phyloP scores from a whole-genome alignment of 2,888 invertebrate genomes.

The Ashinkailepas kermadecensis region DNA sequence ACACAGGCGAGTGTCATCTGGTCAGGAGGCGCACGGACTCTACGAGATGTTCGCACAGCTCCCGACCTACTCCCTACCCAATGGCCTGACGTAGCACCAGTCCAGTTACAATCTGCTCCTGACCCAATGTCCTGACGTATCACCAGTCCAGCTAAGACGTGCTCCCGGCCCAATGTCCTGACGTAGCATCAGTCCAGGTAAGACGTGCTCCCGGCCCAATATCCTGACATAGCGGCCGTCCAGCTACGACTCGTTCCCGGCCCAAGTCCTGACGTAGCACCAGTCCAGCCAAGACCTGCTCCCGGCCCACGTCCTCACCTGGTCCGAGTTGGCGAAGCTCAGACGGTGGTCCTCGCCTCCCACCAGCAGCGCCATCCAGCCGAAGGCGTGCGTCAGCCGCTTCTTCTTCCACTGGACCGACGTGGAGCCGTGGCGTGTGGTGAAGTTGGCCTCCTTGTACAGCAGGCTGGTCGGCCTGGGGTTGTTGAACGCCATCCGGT shows the following conservation, averaged over 20 bases:
- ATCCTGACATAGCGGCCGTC: too few relatives aligned
- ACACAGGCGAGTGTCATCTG: background rate
- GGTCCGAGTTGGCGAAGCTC: constrained; percentile 18
- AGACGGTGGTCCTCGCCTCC: constrained; percentile 23
- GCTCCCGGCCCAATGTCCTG: too few relatives aligned
- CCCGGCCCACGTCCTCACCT: background rate
- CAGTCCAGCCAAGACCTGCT: too few relatives aligned
- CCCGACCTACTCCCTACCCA: too few relatives aligned
- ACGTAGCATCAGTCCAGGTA: too few relatives aligned
- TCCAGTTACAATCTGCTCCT: too few relatives aligned
- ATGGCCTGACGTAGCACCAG: too few relatives aligned
- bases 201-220: too few relatives aligned
- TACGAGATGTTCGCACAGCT: background rate
- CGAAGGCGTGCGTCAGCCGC: constrained; percentile 24
- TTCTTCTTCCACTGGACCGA: constrained; percentile 24
- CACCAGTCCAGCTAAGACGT: too few relatives aligned
- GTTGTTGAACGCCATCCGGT: constrained; percentile 25
- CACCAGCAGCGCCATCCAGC: constrained; percentile 30
- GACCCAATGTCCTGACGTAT: too few relatives aligned
- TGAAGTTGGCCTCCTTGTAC: constrained; percentile 24
- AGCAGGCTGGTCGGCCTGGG: constrained; percentile 26
- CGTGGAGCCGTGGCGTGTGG: constrained; percentile 24
- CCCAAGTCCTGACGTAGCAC: too few relatives aligned
- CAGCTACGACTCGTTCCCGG: too few relatives aligned
- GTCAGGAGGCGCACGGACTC: background rate